Base-by-base conservation (phyloP, 2,888 invertebrate genomes). In the Octonoba sinensis region DNA sequence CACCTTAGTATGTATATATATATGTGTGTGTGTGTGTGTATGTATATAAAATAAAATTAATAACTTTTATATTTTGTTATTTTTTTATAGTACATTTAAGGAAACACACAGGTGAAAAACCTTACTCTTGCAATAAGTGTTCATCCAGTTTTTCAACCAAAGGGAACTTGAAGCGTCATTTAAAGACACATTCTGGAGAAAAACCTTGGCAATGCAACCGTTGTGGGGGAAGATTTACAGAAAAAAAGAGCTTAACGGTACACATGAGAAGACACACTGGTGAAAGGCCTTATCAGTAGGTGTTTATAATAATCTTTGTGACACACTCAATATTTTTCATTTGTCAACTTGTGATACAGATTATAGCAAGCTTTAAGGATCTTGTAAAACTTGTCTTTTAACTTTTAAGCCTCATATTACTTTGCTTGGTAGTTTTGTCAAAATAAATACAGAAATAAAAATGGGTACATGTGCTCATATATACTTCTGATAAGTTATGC, bases 271-370 rank as follows among this genome's bases (percentile, higher is more conserved):
- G 86, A 16, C 89, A 89, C 83, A 88, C 88, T 18, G 89, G 89
- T 4, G 89, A 89, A 83, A 86, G 86, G 64, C 89, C 89, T 36
- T 89, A 87, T 85, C 86, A 86, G 89, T 89, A 86, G 86, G 87
- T 86, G 65, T 59, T 18, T 12, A 16, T 70, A 60, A 57, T 66
- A 15, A 16, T 81, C 59, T 70, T 20, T 20, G 49, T 36, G 36
- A 36, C 1, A 6, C 27, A 4, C 1, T 6, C 36, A 36, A 36
- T 36, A 4, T 36, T 36, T 36, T 36, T 36, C 11, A 8, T 4
- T 8, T 8, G 8, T 36, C 36, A 8, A 36, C 11, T 36, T 36
- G 8, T 36, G 36, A 3, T 36, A 6, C 36, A 36, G 36, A 36
- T 6, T 1, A 11, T 36, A 36, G 36, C 11, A 8, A 36, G 11